A percentile compares a stretch with the other conserved stretches of the same genome.
phyloP scores from a whole-genome alignment of 2,797 vertebrate genomes.

The Tiaroga cobitis region DNA sequence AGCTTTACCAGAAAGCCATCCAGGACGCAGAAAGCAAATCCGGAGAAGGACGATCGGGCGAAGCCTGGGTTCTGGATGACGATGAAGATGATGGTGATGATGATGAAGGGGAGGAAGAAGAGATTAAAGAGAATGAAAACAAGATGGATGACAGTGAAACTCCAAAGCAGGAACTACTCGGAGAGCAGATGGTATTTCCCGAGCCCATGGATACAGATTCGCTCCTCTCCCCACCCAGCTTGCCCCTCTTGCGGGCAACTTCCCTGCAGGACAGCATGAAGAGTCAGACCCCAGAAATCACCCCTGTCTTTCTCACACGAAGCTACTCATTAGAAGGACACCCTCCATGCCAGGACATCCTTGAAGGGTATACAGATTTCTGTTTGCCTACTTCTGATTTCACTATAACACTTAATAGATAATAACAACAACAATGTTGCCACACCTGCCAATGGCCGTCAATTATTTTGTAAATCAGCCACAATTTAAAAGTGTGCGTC shows the following conservation, averaged over 20 bases:
- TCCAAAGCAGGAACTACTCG: constrained; percentile 52
- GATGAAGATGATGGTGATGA: constrained; percentile 75
- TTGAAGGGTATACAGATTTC: constrained; percentile 66
- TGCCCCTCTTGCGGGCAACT: constrained; percentile 79
- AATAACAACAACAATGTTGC: no score
- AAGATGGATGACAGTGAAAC: constrained; percentile 58
- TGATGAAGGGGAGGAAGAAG: constrained; percentile 53
- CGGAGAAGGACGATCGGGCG: constrained; percentile 75
- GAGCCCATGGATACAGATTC: constrained; percentile 55
- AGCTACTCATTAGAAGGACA: constrained; percentile 79
- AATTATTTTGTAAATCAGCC: no score
- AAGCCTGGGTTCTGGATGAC: constrained; percentile 81
- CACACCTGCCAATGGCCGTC: no score
- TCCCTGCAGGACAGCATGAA: constrained; percentile 81
- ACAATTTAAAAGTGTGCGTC: no score
- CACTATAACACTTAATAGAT: not conserved
- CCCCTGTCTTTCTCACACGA: constrained; percentile 65
- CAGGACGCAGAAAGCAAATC: constrained; percentile 84
- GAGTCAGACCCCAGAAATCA: constrained; percentile 63
- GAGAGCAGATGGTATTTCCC: constrained; percentile 50
- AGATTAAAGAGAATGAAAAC: constrained; percentile 57
- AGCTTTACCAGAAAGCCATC: constrained; percentile 89
- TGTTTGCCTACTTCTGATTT: not conserved
- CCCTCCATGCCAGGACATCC: constrained; percentile 63
- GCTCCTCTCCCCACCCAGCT: constrained; percentile 68